These are phyloP conservation scores for Drosophila pruinosa DNA, from an alignment of 1,140 invertebrate genomes.

Conservation along the genomic window DNA sequence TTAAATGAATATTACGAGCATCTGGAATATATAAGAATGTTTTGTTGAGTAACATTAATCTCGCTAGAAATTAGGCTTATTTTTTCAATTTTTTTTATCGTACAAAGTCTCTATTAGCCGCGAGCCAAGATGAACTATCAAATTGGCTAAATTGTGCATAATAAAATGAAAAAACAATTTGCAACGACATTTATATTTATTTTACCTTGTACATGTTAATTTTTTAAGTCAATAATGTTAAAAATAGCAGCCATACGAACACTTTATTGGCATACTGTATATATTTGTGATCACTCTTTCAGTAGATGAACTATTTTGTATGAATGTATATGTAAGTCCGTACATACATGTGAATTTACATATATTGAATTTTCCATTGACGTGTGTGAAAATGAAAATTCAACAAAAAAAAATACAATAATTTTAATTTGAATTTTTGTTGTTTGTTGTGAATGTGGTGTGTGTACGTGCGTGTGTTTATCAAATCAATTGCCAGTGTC, in stretches of 20 bases:
- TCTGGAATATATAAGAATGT: constrained; percentile 22
- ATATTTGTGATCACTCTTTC: constrained; percentile 38
- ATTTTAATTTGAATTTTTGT: constrained; percentile 18
- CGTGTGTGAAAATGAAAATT: constrained; percentile 64
- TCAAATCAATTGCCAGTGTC: constrained; percentile 59
- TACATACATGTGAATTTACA: constrained; percentile 37
- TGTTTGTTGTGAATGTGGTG: not conserved
- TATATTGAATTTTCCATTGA: constrained; percentile 44
- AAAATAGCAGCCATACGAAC: constrained; percentile 31
- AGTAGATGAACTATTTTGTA: constrained; percentile 35
- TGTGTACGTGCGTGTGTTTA: constrained; percentile 11
- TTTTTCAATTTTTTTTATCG: not conserved
- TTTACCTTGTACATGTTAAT: constrained; percentile 40
- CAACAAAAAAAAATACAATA: constrained; percentile 45
- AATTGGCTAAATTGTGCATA: constrained; percentile 26
- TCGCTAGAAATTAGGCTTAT: not conserved
- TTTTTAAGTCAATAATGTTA: constrained; percentile 41
- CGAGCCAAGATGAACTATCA: constrained; percentile 7
- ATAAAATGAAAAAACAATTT: constrained; percentile 17
- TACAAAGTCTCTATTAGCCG: constrained; percentile 10
- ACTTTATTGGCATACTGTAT: constrained; percentile 30
- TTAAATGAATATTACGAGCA: not conserved
- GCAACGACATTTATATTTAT: constrained; percentile 20
- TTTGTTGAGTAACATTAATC: constrained; percentile 7
- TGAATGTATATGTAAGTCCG: constrained; percentile 1